These are phyloP conservation scores for Tinamus guttatus DNA, from an alignment of 2,113 vertebrate species.

Conservation along the genomic window DNA sequence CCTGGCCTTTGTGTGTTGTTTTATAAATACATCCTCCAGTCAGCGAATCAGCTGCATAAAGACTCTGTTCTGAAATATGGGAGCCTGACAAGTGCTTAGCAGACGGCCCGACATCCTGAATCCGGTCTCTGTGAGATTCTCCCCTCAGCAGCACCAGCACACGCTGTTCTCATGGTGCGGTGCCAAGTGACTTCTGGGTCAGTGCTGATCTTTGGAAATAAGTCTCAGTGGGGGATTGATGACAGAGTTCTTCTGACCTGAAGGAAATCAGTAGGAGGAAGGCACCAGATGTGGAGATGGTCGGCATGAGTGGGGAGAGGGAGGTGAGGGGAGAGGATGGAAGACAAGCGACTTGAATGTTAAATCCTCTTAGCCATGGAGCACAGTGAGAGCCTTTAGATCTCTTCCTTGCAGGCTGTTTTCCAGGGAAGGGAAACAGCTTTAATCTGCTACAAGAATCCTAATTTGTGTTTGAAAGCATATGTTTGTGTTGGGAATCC, in stretches of 20 bases:
- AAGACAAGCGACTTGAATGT: constrained; percentile 14
- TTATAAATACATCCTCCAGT: constrained; percentile 54
- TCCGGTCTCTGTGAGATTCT: constrained; percentile 64
- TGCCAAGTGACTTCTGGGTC: constrained; percentile 75
- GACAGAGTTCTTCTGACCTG: constrained; percentile 71
- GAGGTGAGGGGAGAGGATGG: background rate
- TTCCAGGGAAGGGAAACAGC: constrained; percentile 51
- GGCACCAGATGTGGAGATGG: constrained; percentile 32
- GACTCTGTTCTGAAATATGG: constrained; percentile 47
- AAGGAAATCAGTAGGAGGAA: constrained; percentile 65
- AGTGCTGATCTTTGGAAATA: constrained; percentile 76
- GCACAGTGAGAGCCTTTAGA: background rate
- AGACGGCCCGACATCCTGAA: constrained; percentile 59
- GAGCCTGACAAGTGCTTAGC: constrained; percentile 69
- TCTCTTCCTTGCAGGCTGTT: constrained; percentile 26
- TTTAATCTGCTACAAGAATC: constrained; percentile 60
- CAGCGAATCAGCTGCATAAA: constrained; percentile 3
- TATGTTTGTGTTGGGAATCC: constrained; percentile 47
- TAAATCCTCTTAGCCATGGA: constrained; percentile 45
- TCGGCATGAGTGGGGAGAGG: background rate
- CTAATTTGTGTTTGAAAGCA: constrained; percentile 60
- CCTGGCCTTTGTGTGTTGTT: background rate
- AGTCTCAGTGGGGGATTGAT: constrained; percentile 71
- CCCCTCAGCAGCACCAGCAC: constrained; percentile 39
- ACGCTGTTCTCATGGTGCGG: constrained; percentile 55